Base-by-base conservation (phyloP, 1,140 invertebrate species). In the Helicoverpa armigera region DNA sequence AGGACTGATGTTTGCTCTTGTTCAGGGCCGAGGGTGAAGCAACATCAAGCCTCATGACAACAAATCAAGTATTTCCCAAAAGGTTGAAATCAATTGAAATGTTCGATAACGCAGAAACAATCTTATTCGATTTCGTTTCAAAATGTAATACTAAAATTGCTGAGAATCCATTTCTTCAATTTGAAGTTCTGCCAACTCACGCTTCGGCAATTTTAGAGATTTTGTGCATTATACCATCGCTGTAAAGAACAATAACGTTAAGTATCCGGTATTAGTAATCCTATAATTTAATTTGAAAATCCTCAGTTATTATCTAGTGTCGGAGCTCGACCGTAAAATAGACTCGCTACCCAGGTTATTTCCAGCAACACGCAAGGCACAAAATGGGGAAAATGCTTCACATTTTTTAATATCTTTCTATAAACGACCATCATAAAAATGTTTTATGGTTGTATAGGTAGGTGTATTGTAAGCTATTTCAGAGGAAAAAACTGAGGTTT, bases 361-460 rank as follows among this genome's bases (percentile, higher is more conserved):
- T 63, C n/a, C 13, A 43, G 31, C n/a, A n/a, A 35, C 61, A 65
- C 31, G 14, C 29, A 14, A 65, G 61, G 61, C n/a, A 31, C 35
- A 65, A 65, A 65, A 43, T 16, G 9, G 61, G 31, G n/a, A 2
- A 65, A 43, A 65, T 43, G 29, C 18, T 43, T 35, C 61, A 9
- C 35, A 35, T 65, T 65, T 23, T 43, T 65, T 65, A 65, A 65
- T 65, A 65, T 65, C 61, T 23, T 16, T 51, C 50, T 51, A 14
- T 70, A 29, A 53, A 70, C 48, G 48, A 53, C 67, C 50, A 70
- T 70, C 67, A 16, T 70, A 70, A 70, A 65, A 70, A 70, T 70
- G 16, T 51, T 70, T 58, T 73, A 35, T 56, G 51, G n/a, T 65
- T 11, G 3, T 18, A 56, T 56, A 29, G 31, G 31, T 56, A 29